Evolutionary conservation across 2,113 vertebrate species (phyloP), one percentile per base, ranked within the genome.

Genomic region (Centropus unirufus): DNA sequence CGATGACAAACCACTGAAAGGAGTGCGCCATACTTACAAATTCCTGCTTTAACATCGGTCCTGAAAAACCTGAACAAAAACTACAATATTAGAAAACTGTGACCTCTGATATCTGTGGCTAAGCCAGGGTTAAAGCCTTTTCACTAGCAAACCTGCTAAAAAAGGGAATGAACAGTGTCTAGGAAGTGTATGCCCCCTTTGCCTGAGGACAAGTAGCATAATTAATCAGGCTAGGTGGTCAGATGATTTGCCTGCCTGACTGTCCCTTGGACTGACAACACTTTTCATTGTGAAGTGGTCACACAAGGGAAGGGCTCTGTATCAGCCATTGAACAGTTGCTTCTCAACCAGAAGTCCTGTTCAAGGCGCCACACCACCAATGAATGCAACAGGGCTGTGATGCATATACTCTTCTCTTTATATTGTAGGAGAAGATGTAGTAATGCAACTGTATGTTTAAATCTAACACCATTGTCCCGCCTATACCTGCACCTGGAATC

Each of bases 1-100:
- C 5, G 29, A 89, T 85, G 58, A 79, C 24, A 91, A 95, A 87
- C 30, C 76, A 57, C 52, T 73, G 81, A 87, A 93, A 95, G 80
- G 14, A 61, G 12, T 30, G 70, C 62, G 30, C 39, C 26, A 7
- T 73, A 46, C 52, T 76, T 93, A 42, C 18, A 67, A 80, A 76
- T 63, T 73, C 23, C 30, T 42, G 4, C 26, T 68, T 83, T 44
- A 36, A 36, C 36, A 58, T 34, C 63, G 51, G 24, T 5, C 20
- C 39, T 55, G 15, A 79, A 61, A 77, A 16, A 58, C 62, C 64
- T 67, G 13, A 89, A 75, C 11, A 52, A 20, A 17, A 34, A 49
- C 11, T 18, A 42, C 11, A 32, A 63, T 15, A 39, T 24, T 49
- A 20, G 1, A 14, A 32, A 55, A 59, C 44, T 73, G n/a, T 63